These are phyloP conservation scores for Parascotia fuliginaria DNA, from an alignment of 2,888 invertebrate genomes.

Conservation along the genomic window DNA sequence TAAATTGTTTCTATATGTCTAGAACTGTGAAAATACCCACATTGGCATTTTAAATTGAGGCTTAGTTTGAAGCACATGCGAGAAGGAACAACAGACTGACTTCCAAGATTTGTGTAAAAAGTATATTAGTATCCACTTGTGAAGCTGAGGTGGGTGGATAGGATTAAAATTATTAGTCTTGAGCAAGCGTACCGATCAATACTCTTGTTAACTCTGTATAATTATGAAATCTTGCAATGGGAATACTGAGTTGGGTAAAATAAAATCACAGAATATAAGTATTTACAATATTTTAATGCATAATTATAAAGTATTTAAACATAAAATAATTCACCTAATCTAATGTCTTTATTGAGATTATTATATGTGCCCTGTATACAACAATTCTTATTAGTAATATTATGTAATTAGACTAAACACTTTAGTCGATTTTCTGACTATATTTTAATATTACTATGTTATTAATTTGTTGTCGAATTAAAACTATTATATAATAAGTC, in stretches of 20 bases:
- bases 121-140: too few species aligned
- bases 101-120: too few species aligned
- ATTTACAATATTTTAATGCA: constrained; percentile 17
- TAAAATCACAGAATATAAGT: background rate
- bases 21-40: too few species aligned
- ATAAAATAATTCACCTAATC: constrained; percentile 22
- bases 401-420: constrained; percentile 1
- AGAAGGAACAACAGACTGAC: too few species aligned
- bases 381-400: background rate
- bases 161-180: too few species aligned
- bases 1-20: too few species aligned
- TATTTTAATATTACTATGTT: background rate
- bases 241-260: background rate
- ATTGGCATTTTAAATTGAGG: too few species aligned
- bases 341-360: constrained; percentile 27
- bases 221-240: too few species aligned
- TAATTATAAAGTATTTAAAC: constrained; percentile 8
- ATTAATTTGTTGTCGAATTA: constrained; percentile 1
- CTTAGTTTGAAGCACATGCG: too few species aligned
- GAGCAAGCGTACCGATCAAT: too few species aligned
- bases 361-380: constrained; percentile 12
- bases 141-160: too few species aligned
- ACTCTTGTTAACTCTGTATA: too few species aligned
- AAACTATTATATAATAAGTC: constrained; percentile 5
- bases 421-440: constrained; percentile 5